phyloP scores from a whole-genome alignment of 2,797 vertebrate species.

The Sebastes miniatus region DNA sequence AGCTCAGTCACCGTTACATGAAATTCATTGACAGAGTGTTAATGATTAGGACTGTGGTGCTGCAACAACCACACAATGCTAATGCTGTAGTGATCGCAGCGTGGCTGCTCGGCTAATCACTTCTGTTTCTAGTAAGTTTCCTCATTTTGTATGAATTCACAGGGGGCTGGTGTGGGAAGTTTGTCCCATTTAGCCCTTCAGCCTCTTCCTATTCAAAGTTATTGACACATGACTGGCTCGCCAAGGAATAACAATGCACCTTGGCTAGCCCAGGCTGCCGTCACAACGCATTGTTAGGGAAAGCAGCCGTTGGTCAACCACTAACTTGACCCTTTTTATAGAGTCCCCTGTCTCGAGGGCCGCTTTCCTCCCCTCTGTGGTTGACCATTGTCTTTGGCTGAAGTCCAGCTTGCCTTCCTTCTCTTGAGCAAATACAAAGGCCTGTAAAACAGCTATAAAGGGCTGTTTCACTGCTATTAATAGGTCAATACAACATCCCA shows the following conservation, averaged over 20 bases:
- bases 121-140: conserved; percentile 8
- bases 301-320: conserved; percentile 49
- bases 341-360: conserved; percentile 13
- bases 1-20: conserved; percentile 36
- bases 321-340: conserved; percentile 43
- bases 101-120: background rate
- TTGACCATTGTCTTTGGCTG: conserved; percentile 35
- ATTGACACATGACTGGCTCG: conserved; percentile 55
- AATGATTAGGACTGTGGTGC: conserved; percentile 45
- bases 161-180: conserved; percentile 16
- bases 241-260: conserved; percentile 49
- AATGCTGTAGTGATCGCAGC: background rate
- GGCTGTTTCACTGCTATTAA: background rate
- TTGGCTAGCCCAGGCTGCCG: conserved; percentile 7
- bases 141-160: conserved; percentile 17
- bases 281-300: conserved; percentile 48
- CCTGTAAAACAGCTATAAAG: background rate
- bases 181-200: conserved; percentile 43
- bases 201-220: conserved; percentile 50
- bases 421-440: conserved; percentile 5
- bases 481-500: background rate
- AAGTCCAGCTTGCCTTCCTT: conserved; percentile 25
- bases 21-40: conserved; percentile 56
- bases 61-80: conserved; percentile 24
- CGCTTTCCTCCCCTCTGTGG: conserved; percentile 37